Percentiles rank a stretch among this genome's conserved stretches.
These are phyloP conservation scores for Psilopsiagon aurifrons DNA, from an alignment of 2,113 vertebrate genomes.

Conservation along the genomic window DNA sequence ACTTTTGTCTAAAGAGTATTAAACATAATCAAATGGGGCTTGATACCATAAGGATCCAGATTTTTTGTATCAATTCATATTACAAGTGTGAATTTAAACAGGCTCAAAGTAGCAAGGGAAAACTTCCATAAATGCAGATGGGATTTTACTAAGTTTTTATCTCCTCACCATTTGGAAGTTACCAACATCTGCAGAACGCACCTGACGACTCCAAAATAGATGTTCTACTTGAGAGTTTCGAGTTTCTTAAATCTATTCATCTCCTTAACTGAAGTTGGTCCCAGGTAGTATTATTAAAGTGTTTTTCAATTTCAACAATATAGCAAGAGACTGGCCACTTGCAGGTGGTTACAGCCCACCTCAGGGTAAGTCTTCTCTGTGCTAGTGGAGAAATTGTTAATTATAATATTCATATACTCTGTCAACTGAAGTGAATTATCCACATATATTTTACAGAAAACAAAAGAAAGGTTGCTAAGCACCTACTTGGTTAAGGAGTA, in stretches of 20 bases:
- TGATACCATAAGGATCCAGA: neutral
- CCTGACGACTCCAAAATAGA: neutral
- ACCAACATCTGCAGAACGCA: neutral
- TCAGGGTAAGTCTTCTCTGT: neutral
- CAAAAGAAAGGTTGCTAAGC: neutral
- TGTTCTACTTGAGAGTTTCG: neutral
- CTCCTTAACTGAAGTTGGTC: neutral
- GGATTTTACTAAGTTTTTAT: neutral
- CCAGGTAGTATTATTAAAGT: neutral
- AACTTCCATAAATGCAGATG: neutral
- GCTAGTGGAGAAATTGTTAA: neutral
- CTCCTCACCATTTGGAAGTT: neutral
- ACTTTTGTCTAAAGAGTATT: neutral
- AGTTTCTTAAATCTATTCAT: neutral
- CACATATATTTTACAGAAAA: neutral
- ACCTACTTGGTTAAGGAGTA: neutral
- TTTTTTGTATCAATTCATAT: neutral
- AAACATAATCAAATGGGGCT: neutral
- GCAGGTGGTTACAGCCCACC: neutral
- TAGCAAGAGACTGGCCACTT: neutral
- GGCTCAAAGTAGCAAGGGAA: neutral
- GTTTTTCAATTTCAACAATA: neutral
- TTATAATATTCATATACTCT: neutral
- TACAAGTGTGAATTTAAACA: neutral
- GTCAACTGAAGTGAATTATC: neutral